Percentiles rank a stretch among this genome's conserved stretches.
Evolutionary conservation across 2,888 invertebrate genomes (phyloP).

Genomic region (Punctoribates punctum): DNA sequence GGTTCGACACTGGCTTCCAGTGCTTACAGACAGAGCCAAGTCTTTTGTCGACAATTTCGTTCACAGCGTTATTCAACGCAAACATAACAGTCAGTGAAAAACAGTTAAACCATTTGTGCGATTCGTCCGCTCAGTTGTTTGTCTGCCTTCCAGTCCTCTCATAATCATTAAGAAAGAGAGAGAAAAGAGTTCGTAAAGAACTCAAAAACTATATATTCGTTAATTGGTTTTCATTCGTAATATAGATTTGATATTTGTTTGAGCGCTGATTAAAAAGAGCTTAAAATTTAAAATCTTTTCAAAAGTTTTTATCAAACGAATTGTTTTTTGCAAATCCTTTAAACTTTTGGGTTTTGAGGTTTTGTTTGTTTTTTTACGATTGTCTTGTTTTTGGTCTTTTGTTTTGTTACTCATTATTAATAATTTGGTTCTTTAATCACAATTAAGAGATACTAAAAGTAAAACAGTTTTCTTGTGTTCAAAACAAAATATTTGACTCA

Average conservation of each 20-base stretch:
- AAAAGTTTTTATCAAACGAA: not conserved
- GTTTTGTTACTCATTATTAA: not conserved
- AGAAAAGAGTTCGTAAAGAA: not conserved
- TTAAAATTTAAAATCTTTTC: not conserved
- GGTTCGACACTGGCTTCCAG: conserved; percentile 8
- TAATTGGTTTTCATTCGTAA: no score
- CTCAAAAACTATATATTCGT: not conserved
- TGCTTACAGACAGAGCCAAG: no score
- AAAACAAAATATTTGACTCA: no score
- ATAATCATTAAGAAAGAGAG: not conserved
- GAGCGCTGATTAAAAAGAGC: not conserved
- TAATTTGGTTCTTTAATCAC: not conserved
- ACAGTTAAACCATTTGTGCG: not conserved
- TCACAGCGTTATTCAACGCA: not conserved
- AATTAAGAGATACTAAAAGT: no score
- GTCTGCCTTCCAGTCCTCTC: not conserved
- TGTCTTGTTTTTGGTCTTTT: not conserved
- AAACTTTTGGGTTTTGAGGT: not conserved
- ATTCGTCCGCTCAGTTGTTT: not conserved
- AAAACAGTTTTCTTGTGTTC: no score
- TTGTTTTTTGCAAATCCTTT: not conserved
- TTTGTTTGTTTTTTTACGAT: not conserved
- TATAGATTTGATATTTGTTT: no score
- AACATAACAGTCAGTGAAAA: not conserved
- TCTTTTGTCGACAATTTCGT: not conserved